A percentile compares a stretch with the other conserved stretches of the same genome.
These are phyloP conservation scores for Rynchops niger DNA, from an alignment of 2,113 vertebrate species.

Conservation along the genomic window DNA sequence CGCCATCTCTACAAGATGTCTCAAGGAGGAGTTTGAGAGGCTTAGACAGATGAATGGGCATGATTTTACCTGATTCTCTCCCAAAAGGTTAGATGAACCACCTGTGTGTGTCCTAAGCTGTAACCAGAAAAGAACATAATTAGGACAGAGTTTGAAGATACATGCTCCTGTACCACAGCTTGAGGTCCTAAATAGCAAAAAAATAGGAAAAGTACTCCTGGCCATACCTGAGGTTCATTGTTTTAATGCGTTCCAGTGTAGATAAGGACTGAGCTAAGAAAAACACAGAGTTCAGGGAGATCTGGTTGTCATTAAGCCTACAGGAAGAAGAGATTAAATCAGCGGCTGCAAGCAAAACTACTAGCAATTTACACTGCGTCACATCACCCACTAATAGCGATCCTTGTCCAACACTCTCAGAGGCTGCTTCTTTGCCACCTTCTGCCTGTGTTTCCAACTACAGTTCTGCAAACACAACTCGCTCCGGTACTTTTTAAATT, in stretches of 20 bases:
- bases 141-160: not conserved
- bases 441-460: not conserved
- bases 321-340: not conserved
- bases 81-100: slow-evolving; percentile 47
- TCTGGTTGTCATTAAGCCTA: slow-evolving; percentile 79
- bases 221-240: slow-evolving; percentile 78
- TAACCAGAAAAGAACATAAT: slow-evolving; percentile 22
- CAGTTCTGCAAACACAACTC: not conserved
- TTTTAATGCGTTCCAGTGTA: slow-evolving; percentile 34
- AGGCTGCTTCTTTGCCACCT: not conserved
- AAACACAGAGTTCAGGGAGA: slow-evolving; percentile 71
- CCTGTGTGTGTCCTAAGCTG: slow-evolving; percentile 61
- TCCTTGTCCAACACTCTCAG: not conserved
- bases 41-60: not conserved
- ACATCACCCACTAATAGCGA: rapidly evolving
- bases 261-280: slow-evolving; percentile 72
- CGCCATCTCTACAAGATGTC: not conserved
- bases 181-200: not conserved
- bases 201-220: not conserved
- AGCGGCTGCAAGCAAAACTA: not conserved
- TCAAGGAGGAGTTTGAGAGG: not conserved
- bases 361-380: rapidly evolving
- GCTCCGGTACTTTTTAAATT: not conserved
- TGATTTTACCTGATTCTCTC: slow-evolving; percentile 28
- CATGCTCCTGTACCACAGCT: not conserved